These are phyloP conservation scores for Cirrhinus molitorella DNA, from an alignment of 2,797 vertebrate species.

Conservation along the genomic window DNA sequence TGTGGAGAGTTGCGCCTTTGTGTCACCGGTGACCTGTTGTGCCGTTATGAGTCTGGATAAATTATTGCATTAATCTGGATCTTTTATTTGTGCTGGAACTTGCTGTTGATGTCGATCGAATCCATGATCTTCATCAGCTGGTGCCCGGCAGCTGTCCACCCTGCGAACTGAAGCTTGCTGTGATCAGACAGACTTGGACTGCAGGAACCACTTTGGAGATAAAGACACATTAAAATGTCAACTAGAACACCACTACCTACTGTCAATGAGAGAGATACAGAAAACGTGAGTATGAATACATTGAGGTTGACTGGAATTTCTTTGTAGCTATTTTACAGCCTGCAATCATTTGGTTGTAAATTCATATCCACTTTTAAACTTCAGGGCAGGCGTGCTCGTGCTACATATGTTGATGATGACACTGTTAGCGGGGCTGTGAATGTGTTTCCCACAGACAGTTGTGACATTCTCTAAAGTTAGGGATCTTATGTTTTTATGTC, in stretches of 20 bases:
- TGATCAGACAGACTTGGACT: conserved; percentile 47
- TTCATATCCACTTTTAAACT: neutral
- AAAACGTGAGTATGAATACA: conserved; percentile 83
- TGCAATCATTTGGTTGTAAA: neutral
- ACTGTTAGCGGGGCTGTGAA: neutral
- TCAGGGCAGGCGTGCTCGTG: neutral
- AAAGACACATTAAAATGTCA: conserved; percentile 82
- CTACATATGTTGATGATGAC: neutral
- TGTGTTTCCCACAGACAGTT: no score
- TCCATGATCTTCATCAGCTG: conserved; percentile 61
- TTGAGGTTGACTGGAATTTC: no score
- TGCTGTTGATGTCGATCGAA: conserved; percentile 53
- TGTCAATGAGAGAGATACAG: conserved; percentile 89
- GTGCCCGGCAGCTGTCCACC: conserved; percentile 54
- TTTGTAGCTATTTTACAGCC: neutral
- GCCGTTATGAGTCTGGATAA: conserved; percentile 59
- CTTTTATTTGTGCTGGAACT: conserved; percentile 56
- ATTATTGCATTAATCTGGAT: conserved; percentile 53
- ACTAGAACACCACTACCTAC: conserved; percentile 90
- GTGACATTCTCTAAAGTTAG: neutral
- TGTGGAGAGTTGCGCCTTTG: conserved; percentile 49
- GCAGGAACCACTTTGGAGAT: conserved; percentile 53
- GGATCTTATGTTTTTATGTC: neutral
- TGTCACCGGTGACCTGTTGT: conserved; percentile 52
- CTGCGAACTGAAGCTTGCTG: conserved; percentile 51